Base-by-base conservation (phyloP, 2,113 vertebrate genomes). In the Petrocephalus zakoni region DNA sequence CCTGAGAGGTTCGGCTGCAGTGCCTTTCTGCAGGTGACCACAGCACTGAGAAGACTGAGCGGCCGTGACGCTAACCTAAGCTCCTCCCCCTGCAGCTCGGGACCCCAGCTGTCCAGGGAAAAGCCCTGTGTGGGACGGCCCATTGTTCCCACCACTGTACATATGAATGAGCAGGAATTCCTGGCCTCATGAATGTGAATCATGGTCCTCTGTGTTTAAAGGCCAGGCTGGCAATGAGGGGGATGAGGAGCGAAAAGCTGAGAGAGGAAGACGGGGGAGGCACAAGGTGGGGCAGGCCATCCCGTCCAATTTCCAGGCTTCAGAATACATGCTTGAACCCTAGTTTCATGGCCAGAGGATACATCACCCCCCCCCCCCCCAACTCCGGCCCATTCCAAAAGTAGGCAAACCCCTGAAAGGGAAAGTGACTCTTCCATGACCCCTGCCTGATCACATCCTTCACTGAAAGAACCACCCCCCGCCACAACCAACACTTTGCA, bases 121-220 rank as follows among this genome's bases (percentile, higher is more conserved):
- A 81, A 13, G 11, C 78, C 49, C 29, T 47, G 47, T 25, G 64
- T 89, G 91, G 51, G 85, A 68, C 7, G 89, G 81, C 81, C 91
- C 91, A 94, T 94, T 94, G 91, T 94, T 91, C 88, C 89, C 90
- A 89, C 91, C 93, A 93, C 95, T 95, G 96, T 97, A 96, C 96
- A 96, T 97, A 95, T 96, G 95, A 97, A 96, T 96, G 92, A 93
- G 93, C 93, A 82, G 89, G 94, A 94, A 93, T 93, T 91, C 92
- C 91, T 92, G 92, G 92, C 90, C 94, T 96, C 94, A 94, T 95
- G 94, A 95, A 96, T 97, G 94, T 95, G 95, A 96, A 96, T 95
- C 91, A 93, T 92, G 90, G 92, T 91, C 85, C 89, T 86, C 89
- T 72, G 91, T 92, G 95, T 95, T 94, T 94, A 94, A 96, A 94